phyloP scores from a whole-genome alignment of 2,888 invertebrate genomes.

The Pemphredon lugubris region DNA sequence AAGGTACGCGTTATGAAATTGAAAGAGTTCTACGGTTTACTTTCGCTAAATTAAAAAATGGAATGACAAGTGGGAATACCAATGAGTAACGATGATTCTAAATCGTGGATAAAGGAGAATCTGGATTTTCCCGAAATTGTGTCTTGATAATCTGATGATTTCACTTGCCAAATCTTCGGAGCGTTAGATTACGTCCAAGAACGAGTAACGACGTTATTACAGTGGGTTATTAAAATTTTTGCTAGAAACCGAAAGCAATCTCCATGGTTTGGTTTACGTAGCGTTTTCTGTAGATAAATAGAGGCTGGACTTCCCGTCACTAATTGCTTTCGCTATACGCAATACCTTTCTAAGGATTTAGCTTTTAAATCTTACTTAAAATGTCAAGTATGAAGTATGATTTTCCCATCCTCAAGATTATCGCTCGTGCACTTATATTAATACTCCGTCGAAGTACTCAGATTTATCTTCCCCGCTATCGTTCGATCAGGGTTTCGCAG shows the following conservation, averaged over 20 bases:
- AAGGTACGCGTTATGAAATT: no score
- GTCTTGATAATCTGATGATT: no score
- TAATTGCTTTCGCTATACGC: constrained; percentile 57
- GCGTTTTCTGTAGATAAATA: background rate
- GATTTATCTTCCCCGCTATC: background rate
- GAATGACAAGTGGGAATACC: no score
- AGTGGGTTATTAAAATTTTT: background rate
- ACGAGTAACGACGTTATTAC: no score
- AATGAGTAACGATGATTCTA: no score
- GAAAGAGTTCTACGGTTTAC: no score
- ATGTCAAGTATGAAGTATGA: constrained; percentile 18
- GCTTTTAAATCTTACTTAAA: constrained; percentile 38
- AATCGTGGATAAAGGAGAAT: no score
- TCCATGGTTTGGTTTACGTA: no score
- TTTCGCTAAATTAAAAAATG: no score
- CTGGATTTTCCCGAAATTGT: no score
- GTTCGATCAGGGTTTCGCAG: background rate
- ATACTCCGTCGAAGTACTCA: background rate
- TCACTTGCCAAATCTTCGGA: no score
- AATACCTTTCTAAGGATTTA: constrained; percentile 47
- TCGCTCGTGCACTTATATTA: background rate
- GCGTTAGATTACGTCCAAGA: no score
- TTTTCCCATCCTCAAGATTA: background rate
- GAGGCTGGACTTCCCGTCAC: constrained; percentile 26
- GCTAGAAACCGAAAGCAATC: background rate